These are phyloP conservation scores for Periophthalmus modestus DNA, from an alignment of 2,113 vertebrate species.

Conservation along the genomic window DNA sequence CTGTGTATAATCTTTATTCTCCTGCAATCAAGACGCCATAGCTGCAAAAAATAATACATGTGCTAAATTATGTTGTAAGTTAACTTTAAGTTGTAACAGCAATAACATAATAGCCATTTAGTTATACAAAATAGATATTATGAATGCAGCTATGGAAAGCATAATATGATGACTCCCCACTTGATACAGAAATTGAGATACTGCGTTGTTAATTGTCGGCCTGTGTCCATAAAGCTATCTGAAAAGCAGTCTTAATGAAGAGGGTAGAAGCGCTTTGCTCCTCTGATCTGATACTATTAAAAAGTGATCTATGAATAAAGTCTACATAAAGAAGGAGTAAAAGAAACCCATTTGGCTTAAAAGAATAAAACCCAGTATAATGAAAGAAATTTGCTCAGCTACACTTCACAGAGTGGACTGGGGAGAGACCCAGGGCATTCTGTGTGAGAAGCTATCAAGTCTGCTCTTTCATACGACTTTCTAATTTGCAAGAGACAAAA, in stretches of 20 bases:
- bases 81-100: no score
- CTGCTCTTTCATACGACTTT: not conserved
- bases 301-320: slow-evolving; percentile 6
- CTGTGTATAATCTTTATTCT: no score
- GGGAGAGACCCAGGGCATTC: not conserved
- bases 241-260: slow-evolving; percentile 20
- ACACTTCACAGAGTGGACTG: not conserved
- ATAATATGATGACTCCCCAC: not conserved
- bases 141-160: not conserved
- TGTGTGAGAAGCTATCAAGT: not conserved
- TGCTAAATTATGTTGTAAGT: no score
- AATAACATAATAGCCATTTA: no score
- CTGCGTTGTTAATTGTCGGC: slow-evolving; percentile 31
- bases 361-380: not conserved
- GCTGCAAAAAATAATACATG: no score
- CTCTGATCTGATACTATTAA: not conserved
- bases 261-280: not conserved
- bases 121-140: not conserved
- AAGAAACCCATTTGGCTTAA: not conserved
- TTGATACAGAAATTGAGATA: slow-evolving; percentile 29
- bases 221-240: slow-evolving; percentile 27
- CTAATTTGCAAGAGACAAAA: not conserved
- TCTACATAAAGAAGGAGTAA: not conserved
- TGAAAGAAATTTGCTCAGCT: not conserved
- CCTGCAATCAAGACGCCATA: no score